Percentiles rank a stretch among this genome's conserved stretches.
Evolutionary conservation across 2,113 vertebrate species (phyloP).

Genomic region (Cryptotis parvus): DNA sequence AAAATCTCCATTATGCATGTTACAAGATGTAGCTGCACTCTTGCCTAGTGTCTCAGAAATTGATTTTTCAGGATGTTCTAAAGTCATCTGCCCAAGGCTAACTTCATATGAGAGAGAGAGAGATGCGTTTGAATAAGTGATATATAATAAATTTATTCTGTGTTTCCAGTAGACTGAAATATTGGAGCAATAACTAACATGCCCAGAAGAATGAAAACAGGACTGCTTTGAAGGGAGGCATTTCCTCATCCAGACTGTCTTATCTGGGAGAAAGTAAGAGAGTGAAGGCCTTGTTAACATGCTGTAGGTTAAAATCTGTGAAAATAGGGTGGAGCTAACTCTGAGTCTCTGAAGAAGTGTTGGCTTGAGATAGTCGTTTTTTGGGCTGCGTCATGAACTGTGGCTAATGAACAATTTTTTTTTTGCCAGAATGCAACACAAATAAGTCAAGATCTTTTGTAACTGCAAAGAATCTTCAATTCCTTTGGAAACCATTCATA

Average conservation of each 20-base stretch:
- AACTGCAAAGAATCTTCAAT: neutral
- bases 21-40: neutral
- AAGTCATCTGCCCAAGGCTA: neutral
- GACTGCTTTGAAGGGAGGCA: neutral
- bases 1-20: neutral
- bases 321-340: fast-evolving
- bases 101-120: slow-evolving; percentile 46
- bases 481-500: neutral
- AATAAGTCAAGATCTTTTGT: too few relatives aligned
- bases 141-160: neutral
- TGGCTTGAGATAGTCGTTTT: neutral
- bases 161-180: neutral
- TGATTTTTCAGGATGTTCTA: slow-evolving; percentile 56
- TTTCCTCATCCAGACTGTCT: neutral
- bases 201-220: slow-evolving; percentile 24
- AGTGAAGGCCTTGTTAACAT: neutral
- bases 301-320: neutral
- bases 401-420: too few relatives aligned
- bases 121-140: neutral
- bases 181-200: neutral
- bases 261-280: neutral
- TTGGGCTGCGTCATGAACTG: neutral
- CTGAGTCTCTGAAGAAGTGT: neutral
- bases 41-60: neutral
- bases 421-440: too few relatives aligned